Conservation (phyloP, 2,113 vertebrate species). For the Myiagra hebetior region DNA sequence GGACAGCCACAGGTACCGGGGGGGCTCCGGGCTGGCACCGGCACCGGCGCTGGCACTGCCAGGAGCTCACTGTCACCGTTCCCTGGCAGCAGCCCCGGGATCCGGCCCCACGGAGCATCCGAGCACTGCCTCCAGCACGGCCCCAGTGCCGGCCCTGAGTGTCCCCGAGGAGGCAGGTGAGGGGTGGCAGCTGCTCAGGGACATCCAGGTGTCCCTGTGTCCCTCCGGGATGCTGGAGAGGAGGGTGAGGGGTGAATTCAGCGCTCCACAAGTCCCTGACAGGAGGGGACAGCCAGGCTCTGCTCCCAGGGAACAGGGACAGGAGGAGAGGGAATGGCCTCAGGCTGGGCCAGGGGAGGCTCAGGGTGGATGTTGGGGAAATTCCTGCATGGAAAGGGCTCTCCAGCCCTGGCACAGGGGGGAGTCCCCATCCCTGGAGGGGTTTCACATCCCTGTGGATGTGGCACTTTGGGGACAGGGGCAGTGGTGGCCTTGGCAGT, state of each 20-base stretch:
- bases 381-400: background rate
- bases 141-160: background rate
- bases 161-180: slow-evolving; percentile 58
- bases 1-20: background rate
- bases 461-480: background rate
- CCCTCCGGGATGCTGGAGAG: background rate
- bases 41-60: rapidly evolving
- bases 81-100: background rate
- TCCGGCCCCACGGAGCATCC: rapidly evolving
- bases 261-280: no score
- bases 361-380: no score
- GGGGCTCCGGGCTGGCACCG: background rate
- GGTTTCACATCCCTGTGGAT: background rate
- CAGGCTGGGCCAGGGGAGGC: no score
- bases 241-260: background rate
- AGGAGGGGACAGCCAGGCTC: no score
- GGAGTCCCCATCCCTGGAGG: background rate
- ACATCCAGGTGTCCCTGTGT: background rate
- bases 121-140: rapidly evolving
- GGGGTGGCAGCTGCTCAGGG: background rate
- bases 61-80: rapidly evolving
- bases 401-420: background rate
- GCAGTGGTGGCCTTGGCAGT: background rate
- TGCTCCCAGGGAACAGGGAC: no score
- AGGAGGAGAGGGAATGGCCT: no score